Conservation (phyloP, 2,888 invertebrate genomes). For the Brachynemurus nebulosus region DNA sequence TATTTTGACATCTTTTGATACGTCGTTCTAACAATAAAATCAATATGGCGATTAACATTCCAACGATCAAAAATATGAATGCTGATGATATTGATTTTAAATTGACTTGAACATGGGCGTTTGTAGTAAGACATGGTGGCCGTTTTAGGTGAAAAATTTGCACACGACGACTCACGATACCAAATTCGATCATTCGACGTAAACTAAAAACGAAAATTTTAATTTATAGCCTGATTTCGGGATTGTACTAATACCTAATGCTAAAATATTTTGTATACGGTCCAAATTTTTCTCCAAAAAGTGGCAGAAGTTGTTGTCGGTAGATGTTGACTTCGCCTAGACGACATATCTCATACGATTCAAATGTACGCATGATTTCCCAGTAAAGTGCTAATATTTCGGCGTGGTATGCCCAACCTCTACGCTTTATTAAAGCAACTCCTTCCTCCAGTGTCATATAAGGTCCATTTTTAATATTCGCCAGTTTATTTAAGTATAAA, state of each 20-base stretch:
- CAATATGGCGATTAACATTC: constrained; percentile 14
- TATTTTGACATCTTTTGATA: too few relatives aligned
- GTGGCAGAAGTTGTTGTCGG: constrained; percentile 25
- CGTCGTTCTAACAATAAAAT: background rate
- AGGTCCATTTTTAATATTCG: constrained; percentile 11
- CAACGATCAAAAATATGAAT: constrained; percentile 21
- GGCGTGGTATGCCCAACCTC: constrained; percentile 39
- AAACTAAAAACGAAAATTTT: constrained; percentile 20
- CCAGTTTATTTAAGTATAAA: constrained; percentile 11
- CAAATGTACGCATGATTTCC: constrained; percentile 28
- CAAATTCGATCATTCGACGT: constrained; percentile 19
- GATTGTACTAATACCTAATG: constrained; percentile 22
- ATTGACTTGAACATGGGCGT: constrained; percentile 21
- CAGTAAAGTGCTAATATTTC: constrained; percentile 34
- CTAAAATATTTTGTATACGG: constrained; percentile 29
- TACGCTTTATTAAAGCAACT: constrained; percentile 30
- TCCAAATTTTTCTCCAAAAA: constrained; percentile 31
- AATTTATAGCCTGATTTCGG: background rate
- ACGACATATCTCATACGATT: constrained; percentile 34
- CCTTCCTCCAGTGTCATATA: constrained; percentile 24
- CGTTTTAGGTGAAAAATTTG: constrained; percentile 22
- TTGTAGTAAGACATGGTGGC: constrained; percentile 23
- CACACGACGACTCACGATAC: constrained; percentile 19
- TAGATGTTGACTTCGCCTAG: constrained; percentile 27
- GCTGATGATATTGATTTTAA: constrained; percentile 23